phyloP scores from a whole-genome alignment of 2,888 invertebrate genomes.

The Chorisops tibialis region DNA sequence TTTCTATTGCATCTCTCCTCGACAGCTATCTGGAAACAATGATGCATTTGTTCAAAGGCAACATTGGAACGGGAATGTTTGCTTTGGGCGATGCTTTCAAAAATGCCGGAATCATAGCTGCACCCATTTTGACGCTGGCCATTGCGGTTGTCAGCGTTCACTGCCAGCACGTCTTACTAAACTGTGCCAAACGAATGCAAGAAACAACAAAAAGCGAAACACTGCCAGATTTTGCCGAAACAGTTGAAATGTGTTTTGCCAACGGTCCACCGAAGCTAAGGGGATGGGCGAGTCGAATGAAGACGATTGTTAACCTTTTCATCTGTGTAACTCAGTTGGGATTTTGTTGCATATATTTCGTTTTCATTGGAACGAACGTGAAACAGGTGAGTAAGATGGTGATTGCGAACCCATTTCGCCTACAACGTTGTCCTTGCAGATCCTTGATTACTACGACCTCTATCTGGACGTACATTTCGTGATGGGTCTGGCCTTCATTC shows the following conservation, averaged over 20 bases:
- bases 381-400: constrained; percentile 59
- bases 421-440: constrained; percentile 56
- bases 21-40: constrained; percentile 79
- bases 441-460: constrained; percentile 63
- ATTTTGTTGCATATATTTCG: constrained; percentile 96
- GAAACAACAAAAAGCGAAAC: constrained; percentile 56
- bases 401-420: too few species aligned
- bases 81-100: constrained; percentile 94
- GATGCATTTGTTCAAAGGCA: constrained; percentile 91
- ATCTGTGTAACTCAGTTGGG: constrained; percentile 95
- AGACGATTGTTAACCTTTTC: constrained; percentile 75
- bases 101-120: constrained; percentile 84
- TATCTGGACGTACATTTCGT: constrained; percentile 64
- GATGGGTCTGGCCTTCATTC: constrained; percentile 70
- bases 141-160: constrained; percentile 86
- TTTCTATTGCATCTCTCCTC: neutral
- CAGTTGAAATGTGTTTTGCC: constrained; percentile 76
- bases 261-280: constrained; percentile 68
- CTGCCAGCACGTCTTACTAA: constrained; percentile 87
- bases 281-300: constrained; percentile 61
- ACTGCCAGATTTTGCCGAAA: constrained; percentile 74
- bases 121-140: constrained; percentile 70
- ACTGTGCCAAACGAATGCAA: constrained; percentile 67
- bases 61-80: constrained; percentile 92
- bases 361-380: constrained; percentile 86